These are phyloP conservation scores for Blennius ocellaris DNA, from an alignment of 2,113 vertebrate genomes.

Conservation along the genomic window DNA sequence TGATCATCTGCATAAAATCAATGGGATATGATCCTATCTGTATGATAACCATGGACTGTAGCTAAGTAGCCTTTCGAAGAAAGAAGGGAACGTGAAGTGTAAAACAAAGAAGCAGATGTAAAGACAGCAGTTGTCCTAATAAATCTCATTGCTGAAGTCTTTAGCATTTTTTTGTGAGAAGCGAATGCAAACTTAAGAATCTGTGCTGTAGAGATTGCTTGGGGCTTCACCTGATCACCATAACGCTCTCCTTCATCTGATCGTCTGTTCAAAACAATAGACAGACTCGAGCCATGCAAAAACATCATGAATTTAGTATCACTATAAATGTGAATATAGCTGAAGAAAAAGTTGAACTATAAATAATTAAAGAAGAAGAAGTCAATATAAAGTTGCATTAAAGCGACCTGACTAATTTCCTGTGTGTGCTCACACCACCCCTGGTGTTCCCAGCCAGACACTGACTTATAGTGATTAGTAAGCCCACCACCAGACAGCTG, in stretches of 20 bases:
- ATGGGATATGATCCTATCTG: slow-evolving; percentile 92
- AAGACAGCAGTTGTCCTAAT: slow-evolving; percentile 9
- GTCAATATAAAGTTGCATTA: background rate
- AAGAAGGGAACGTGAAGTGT: slow-evolving; percentile 21
- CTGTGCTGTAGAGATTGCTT: background rate
- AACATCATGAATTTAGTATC: background rate
- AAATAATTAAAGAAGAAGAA: background rate
- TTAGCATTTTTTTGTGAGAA: background rate
- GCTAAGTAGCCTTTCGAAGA: slow-evolving; percentile 57
- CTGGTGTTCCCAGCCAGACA: slow-evolving; percentile 66
- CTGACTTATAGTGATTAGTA: slow-evolving; percentile 66
- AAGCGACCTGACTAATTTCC: slow-evolving; percentile 50
- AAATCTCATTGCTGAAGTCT: slow-evolving; percentile 22
- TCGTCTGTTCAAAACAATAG: background rate
- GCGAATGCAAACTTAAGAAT: background rate
- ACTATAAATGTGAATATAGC: background rate
- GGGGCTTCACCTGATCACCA: background rate
- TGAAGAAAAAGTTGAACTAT: background rate
- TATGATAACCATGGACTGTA: slow-evolving; percentile 87
- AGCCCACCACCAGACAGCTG: slow-evolving; percentile 67
- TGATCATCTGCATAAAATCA: slow-evolving; percentile 99
- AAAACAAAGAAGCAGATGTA: slow-evolving; percentile 32
- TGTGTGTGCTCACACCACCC: slow-evolving; percentile 40
- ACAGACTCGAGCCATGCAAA: background rate
- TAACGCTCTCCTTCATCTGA: background rate